Evolutionary conservation across 2,888 invertebrate genomes (phyloP), one percentile per base, ranked within the genome.

Genomic region (Colostygia pectinataria): DNA sequence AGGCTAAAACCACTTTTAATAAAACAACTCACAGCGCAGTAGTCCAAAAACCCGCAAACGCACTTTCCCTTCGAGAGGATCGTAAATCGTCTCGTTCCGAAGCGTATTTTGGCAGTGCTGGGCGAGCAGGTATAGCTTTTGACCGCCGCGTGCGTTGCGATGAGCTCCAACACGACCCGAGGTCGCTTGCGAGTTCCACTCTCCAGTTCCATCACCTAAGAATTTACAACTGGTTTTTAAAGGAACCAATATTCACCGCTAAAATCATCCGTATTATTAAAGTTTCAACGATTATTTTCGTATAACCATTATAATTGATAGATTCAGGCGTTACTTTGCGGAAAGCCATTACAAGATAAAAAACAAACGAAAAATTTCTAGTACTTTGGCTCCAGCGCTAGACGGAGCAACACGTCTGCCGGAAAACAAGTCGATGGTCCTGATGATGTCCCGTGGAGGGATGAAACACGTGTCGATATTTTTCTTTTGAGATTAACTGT

Each of bases 151-250:
- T 79, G 66, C 0, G 49, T 23, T 0, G 81, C 80, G 0, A 27
- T 54, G 10, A 87, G 24, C 50, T 87, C 84, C 0, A 89, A 53
- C 5, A 88, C 58, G 1, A 63, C 59, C 1, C 85, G 79, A 0
- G 81, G 61, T 0, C 85, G 80, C 41, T 73, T 78, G 18, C 82
- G 75, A 1, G 41, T 60, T 0, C 42, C 55, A 0, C 59, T 43
- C 0, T 86, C 87, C 0, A 53, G 3, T 46, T 88, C 86, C 76
- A 83, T 77, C n/a, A 80, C 59, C 88, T 88, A 33, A 31, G 20
- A 36, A 20, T 8, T 18, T 15, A 7, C 12, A 12, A 28, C 31
- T 24, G 2, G 33, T 6, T 18, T 27, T 10, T 12, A 42, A 25
- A 18, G 24, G 24, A 31, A 34, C 20, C 10, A 20, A 18, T 4